Conservation (phyloP, 2,888 invertebrate genomes). For the Tipula lateralis region DNA sequence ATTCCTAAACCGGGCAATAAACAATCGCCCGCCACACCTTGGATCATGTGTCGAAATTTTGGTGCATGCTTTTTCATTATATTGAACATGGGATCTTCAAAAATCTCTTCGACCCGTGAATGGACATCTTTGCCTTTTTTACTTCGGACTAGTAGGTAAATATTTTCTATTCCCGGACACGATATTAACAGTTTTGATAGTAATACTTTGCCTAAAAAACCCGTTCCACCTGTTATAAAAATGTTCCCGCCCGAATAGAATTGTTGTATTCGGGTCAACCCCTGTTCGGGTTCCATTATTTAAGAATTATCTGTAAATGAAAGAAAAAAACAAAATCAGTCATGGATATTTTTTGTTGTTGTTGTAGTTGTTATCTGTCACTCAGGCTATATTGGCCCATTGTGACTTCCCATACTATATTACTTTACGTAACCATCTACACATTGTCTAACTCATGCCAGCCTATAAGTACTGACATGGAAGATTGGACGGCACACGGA, state of each 20-base stretch:
- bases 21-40: slow-evolving; percentile 55
- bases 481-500: no score
- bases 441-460: no score
- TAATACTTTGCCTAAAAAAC: slow-evolving; percentile 50
- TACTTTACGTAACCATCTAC: no score
- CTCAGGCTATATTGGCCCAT: not conserved
- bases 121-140: slow-evolving; percentile 62
- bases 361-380: not conserved
- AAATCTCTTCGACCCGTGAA: slow-evolving; percentile 61
- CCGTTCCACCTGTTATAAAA: slow-evolving; percentile 59
- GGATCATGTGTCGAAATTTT: slow-evolving; percentile 55
- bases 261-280: slow-evolving; percentile 50
- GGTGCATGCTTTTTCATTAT: slow-evolving; percentile 50
- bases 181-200: slow-evolving; percentile 56
- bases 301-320: not conserved
- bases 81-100: slow-evolving; percentile 58
- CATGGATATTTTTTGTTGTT: no score
- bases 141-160: slow-evolving; percentile 54
- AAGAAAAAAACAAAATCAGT: not conserved
- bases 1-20: slow-evolving; percentile 52
- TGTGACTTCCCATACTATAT: no score
- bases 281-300: slow-evolving; percentile 32
- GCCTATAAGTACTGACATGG: no score
- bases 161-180: slow-evolving; percentile 52
- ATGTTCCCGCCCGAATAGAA: slow-evolving; percentile 57